Conservation (phyloP, 2,797 vertebrate genomes). For the Galaxias olidus region DNA sequence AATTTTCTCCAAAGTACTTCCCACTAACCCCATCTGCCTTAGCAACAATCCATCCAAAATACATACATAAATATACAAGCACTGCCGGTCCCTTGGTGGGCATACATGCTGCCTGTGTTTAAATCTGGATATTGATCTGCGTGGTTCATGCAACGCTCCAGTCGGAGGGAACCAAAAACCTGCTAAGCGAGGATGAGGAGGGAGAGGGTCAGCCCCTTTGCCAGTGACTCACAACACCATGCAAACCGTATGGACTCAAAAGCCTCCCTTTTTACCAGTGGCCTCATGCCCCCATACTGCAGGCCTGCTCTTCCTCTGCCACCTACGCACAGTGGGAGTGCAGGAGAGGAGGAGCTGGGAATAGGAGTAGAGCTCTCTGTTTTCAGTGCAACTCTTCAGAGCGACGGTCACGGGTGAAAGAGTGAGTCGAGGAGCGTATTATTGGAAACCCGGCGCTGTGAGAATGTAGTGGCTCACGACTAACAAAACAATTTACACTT, state of each 20-base stretch:
- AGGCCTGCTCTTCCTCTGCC: neutral
- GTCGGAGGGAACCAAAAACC: conserved; percentile 12
- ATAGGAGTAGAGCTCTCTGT: neutral
- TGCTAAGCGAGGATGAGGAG: conserved; percentile 20
- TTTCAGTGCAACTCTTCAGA: conserved; percentile 2
- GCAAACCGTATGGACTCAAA: conserved; percentile 20
- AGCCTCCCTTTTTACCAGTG: conserved; percentile 7
- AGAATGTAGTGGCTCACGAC: no score
- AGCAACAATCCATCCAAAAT: neutral
- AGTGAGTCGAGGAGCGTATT: no score
- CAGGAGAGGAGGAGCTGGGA: conserved; percentile 2
- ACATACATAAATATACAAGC: conserved; percentile 7
- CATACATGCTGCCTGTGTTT: conserved; percentile 11
- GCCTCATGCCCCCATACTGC: conserved; percentile 11
- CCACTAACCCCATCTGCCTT: neutral
- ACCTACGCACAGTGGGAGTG: conserved; percentile 13
- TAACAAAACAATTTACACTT: no score
- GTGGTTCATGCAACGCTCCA: conserved; percentile 33
- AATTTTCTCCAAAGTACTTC: neutral
- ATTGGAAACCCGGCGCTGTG: no score
- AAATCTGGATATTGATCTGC: conserved; percentile 48
- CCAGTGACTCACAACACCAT: conserved; percentile 42
- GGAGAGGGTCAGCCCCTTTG: conserved; percentile 28
- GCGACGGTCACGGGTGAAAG: neutral
- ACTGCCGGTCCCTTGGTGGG: conserved; percentile 3